Evolutionary conservation across 1,140 invertebrate genomes (phyloP).

Genomic region (Drosophila asahinai): DNA sequence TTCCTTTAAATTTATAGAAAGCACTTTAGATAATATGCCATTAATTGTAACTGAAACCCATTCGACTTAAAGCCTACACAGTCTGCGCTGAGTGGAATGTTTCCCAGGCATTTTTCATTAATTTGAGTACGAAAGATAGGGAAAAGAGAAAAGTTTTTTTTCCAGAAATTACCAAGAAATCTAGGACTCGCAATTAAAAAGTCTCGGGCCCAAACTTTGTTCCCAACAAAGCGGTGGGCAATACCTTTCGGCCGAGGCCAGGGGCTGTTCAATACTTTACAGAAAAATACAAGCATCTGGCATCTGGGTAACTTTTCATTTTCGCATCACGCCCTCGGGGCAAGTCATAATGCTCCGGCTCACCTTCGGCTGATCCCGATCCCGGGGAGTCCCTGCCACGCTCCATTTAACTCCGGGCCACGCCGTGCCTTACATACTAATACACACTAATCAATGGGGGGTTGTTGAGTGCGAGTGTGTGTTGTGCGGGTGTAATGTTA

Average conservation of each 20-base stretch:
- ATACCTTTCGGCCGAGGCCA: constrained; percentile 1
- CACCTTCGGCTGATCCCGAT: constrained; percentile 36
- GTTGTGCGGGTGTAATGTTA: constrained; percentile 44
- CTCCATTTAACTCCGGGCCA: constrained; percentile 69
- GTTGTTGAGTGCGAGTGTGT: constrained; percentile 11
- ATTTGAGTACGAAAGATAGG: constrained; percentile 1
- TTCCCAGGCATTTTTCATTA: constrained; percentile 44
- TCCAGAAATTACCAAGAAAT: constrained; percentile 23
- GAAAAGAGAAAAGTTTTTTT: constrained; percentile 24
- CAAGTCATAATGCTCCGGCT: constrained; percentile 43
- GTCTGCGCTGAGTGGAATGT: constrained; percentile 23
- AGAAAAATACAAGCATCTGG: constrained; percentile 28
- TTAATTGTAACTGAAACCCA: constrained; percentile 1
- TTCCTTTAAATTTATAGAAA: not conserved
- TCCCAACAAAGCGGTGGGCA: not conserved
- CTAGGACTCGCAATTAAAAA: constrained; percentile 40
- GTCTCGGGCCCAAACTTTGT: constrained; percentile 20
- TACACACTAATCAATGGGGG: constrained; percentile 57
- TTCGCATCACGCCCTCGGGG: constrained; percentile 14
- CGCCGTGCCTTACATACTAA: constrained; percentile 70
- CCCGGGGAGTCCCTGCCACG: constrained; percentile 45
- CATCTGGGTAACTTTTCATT: constrained; percentile 53
- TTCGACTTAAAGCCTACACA: not conserved
- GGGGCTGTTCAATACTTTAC: constrained; percentile 38
- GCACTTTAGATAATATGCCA: not conserved